These are phyloP conservation scores for Aegithalos caudatus DNA, from an alignment of 2,113 vertebrate species.

Conservation along the genomic window DNA sequence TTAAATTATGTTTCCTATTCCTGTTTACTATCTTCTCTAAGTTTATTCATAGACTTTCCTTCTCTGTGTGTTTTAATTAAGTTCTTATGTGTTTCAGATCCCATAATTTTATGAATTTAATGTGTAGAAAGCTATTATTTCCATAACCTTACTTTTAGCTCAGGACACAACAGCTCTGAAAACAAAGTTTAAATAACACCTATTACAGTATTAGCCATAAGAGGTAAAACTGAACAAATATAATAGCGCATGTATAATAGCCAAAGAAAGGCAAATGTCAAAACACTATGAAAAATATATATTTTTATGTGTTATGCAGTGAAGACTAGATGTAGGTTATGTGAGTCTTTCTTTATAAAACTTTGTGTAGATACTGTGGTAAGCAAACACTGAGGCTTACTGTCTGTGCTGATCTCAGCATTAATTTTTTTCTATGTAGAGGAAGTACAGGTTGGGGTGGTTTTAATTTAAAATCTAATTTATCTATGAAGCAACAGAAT, in stretches of 20 bases:
- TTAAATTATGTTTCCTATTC: background rate
- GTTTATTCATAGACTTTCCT: background rate
- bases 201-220: background rate
- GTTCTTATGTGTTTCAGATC: background rate
- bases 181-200: background rate
- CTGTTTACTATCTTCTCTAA: background rate
- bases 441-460: accelerated
- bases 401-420: background rate
- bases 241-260: background rate
- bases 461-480: background rate
- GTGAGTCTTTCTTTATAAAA: background rate
- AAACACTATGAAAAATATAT: background rate
- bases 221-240: background rate
- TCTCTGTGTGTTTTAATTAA: background rate
- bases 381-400: background rate
- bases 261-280: background rate
- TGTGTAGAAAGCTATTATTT: background rate
- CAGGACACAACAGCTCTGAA: background rate
- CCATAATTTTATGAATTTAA: background rate
- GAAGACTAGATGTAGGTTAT: background rate
- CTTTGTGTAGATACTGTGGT: background rate
- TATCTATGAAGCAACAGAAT: background rate
- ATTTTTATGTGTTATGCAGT: background rate
- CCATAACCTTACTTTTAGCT: background rate
- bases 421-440: background rate